Conservation (phyloP, 1,140 invertebrate species). For the Rhyzopertha dominica region DNA sequence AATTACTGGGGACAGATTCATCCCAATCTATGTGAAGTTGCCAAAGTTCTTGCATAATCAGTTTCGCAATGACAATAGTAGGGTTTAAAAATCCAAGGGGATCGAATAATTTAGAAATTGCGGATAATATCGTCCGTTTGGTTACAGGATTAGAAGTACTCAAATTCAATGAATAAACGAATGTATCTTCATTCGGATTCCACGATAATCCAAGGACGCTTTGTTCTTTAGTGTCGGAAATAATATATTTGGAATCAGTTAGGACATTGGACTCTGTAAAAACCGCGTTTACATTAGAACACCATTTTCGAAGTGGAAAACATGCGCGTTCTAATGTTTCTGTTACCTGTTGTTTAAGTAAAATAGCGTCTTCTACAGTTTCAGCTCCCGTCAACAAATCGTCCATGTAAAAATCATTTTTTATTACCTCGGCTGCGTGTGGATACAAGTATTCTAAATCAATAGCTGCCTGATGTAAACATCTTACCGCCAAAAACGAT, state of each 20-base stretch:
- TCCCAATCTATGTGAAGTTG: constrained; percentile 16
- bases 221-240: too few species aligned
- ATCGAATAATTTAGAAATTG: constrained; percentile 38
- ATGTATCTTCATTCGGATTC: too few species aligned
- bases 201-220: too few species aligned
- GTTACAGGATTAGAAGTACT: too few species aligned
- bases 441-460: constrained; percentile 15
- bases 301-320: too few species aligned
- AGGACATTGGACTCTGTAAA: too few species aligned
- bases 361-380: constrained; percentile 15
- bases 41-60: constrained; percentile 48
- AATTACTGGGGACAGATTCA: constrained; percentile 12
- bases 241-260: too few species aligned
- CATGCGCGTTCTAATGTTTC: too few species aligned
- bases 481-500: constrained; percentile 34
- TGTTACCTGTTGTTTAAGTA: not conserved
- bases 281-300: too few species aligned
- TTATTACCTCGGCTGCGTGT: constrained; percentile 24
- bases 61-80: constrained; percentile 42
- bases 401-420: constrained; percentile 38
- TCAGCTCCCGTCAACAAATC: constrained; percentile 35
- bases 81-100: constrained; percentile 45
- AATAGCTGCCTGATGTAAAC: constrained; percentile 22
- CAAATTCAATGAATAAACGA: too few species aligned
- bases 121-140: constrained; percentile 22